phyloP scores from a whole-genome alignment of 2,888 invertebrate genomes.

The Tipula lateralis region DNA sequence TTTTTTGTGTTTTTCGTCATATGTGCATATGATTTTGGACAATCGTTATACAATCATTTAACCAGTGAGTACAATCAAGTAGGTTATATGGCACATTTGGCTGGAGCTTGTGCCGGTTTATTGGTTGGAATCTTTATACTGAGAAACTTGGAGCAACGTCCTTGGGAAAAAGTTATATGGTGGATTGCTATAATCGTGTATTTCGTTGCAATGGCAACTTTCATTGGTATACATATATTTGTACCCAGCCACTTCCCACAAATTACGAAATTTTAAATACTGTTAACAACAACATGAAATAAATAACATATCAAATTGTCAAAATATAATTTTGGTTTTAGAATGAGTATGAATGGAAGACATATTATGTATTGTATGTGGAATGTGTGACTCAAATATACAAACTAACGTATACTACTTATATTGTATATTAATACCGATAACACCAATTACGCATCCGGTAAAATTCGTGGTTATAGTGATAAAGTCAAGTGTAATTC shows the following conservation, averaged over 20 bases:
- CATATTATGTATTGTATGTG: no score
- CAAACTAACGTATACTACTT: no score
- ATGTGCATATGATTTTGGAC: slow-evolving; percentile 77
- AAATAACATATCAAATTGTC: no score
- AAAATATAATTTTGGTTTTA: no score
- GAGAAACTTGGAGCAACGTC: slow-evolving; percentile 70
- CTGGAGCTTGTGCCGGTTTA: slow-evolving; percentile 71
- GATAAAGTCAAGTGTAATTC: no score
- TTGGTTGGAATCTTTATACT: slow-evolving; percentile 64
- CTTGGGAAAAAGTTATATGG: slow-evolving; percentile 77
- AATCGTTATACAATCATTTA: slow-evolving; percentile 87
- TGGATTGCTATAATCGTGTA: slow-evolving; percentile 73
- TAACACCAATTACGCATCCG: no score
- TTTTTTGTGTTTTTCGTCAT: slow-evolving; percentile 76
- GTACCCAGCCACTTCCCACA: slow-evolving; percentile 55
- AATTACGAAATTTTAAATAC: background rate
- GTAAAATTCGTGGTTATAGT: no score
- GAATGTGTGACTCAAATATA: no score
- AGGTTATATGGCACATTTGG: slow-evolving; percentile 91
- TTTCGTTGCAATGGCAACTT: slow-evolving; percentile 63
- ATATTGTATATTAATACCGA: no score
- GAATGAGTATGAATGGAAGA: no score
- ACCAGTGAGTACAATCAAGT: slow-evolving; percentile 68
- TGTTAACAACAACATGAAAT: background rate
- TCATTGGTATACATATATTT: slow-evolving; percentile 68